Conservation (phyloP, 35 echinoderm and acorn worm genomes). For the Apostichopus parvimensis region DNA sequence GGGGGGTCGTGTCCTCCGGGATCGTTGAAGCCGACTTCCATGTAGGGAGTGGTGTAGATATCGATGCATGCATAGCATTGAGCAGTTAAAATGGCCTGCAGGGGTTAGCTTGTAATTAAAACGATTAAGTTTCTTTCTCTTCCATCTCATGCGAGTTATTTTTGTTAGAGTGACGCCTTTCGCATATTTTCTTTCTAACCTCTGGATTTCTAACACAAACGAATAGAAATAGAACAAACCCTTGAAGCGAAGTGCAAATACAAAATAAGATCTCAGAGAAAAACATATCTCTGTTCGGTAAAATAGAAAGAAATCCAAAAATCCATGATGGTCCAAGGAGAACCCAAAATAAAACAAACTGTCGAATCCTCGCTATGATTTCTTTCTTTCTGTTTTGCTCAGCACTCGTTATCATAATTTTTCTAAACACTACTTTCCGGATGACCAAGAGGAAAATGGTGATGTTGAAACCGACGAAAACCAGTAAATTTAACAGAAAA, state of each 20-base stretch:
- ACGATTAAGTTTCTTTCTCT: too few relatives aligned
- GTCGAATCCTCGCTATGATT: constrained; percentile 8
- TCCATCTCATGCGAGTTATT: background rate
- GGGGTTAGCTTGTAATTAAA: too few relatives aligned
- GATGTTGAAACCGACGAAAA: background rate
- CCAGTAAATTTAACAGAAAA: background rate
- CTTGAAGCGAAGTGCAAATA: background rate
- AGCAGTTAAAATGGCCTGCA: too few relatives aligned
- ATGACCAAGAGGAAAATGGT: background rate
- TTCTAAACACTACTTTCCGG: background rate
- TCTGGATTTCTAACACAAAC: background rate
- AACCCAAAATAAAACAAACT: constrained; percentile 6
- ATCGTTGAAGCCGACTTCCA: too few relatives aligned
- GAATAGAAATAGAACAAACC: background rate
- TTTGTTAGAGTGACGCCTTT: background rate
- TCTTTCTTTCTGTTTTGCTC: background rate
- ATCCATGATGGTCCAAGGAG: constrained; percentile 13
- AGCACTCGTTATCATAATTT: background rate
- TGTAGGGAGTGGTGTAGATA: too few relatives aligned
- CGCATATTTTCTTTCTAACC: background rate
- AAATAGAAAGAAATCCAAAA: constrained; percentile 16
- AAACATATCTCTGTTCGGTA: background rate
- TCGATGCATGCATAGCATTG: too few relatives aligned
- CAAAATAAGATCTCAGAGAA: background rate
- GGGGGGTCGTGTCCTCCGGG: too few relatives aligned